Base-by-base conservation (phyloP, 64 coral and sea anemone genomes). In the Montipora cactus region DNA sequence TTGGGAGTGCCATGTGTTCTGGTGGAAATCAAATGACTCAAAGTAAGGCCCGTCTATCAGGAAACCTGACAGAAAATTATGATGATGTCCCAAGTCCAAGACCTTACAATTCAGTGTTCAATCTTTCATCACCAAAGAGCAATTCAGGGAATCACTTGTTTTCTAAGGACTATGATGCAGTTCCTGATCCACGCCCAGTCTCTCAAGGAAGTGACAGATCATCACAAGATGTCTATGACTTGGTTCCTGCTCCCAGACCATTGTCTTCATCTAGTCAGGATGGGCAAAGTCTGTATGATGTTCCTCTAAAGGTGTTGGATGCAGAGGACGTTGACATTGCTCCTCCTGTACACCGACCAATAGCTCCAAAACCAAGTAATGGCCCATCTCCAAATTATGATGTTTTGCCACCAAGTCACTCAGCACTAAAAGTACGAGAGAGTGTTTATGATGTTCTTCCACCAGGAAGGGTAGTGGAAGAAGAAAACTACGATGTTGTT, bases 221-320 rank as follows among this genome's bases (percentile, higher is more conserved):
- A 10, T 86, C 82, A 12, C 82, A 86, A 18, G 82, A 86, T 47
- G 45, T 86, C 10, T 86, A 83, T 75, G 79, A 91, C 11, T 45
- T 91, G 45, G 81, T 77, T 8, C 71, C 79, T 85, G 72, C 90
- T n/a, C 90, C 70, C 47, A 85, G 90, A 44, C 90, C 90, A 72
- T n/a, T 49, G 49, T 81, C 79, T 5, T 47, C 67, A 20, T 58
- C 45, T 8, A 81, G 62, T 73, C 79, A 91, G 19, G 69, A 75
- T 21, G 90, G 47, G 16, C 49, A 83, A 77, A 72, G 81, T 3
- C 47, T 84, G 11, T 57, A 81, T 92, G 52, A 22, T 22, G 16
- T 85, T 18, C 28, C 68, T 49, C 90, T 68, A 49, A 11, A 7
- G 11, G 58, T 44, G 76, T 22, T 10, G 19, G 18, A 61, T 7